A percentile compares a stretch with the other conserved stretches of the same genome.
phyloP scores from a whole-genome alignment of 2,113 vertebrate genomes.

The Colius striatus region DNA sequence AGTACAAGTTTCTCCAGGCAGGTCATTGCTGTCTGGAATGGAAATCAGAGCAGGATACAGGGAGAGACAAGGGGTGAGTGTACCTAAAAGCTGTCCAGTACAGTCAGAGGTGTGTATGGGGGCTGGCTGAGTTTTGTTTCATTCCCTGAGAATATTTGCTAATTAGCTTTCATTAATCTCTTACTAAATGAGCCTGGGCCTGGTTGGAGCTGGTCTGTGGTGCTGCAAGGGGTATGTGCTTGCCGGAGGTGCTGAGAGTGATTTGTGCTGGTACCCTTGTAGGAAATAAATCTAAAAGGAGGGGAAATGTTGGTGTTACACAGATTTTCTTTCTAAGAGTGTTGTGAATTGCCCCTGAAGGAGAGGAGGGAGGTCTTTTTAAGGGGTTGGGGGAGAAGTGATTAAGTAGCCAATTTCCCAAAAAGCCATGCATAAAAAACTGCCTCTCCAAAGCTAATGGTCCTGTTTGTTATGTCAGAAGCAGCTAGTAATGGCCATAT shows the following conservation, averaged over 20 bases:
- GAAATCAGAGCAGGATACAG: not conserved
- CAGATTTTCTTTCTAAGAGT: not conserved
- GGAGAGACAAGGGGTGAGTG: not conserved
- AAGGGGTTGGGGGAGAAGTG: not conserved
- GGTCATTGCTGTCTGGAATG: fast-evolving
- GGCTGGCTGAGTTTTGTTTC: not conserved
- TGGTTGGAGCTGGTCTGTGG: not conserved
- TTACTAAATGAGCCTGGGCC: constrained; percentile 2
- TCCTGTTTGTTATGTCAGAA: constrained; percentile 58
- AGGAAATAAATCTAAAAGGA: constrained; percentile 43
- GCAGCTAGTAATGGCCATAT: constrained; percentile 61
- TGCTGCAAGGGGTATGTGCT: not conserved
- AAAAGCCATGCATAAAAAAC: constrained; percentile 34
- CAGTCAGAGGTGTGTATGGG: not conserved
- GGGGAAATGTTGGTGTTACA: not conserved
- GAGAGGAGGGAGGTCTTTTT: not conserved
- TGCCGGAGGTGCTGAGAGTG: not conserved
- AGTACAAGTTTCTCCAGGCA: not conserved
- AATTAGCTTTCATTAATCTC: constrained; percentile 37
- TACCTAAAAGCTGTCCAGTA: not conserved
- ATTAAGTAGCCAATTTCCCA: constrained; percentile 58
- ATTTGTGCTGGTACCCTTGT: not conserved
- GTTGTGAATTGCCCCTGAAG: not conserved
- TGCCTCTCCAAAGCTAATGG: constrained; percentile 20
- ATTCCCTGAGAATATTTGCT: not conserved